Conservation (phyloP, 2,113 vertebrate genomes). For the Prunella fulvescens region DNA sequence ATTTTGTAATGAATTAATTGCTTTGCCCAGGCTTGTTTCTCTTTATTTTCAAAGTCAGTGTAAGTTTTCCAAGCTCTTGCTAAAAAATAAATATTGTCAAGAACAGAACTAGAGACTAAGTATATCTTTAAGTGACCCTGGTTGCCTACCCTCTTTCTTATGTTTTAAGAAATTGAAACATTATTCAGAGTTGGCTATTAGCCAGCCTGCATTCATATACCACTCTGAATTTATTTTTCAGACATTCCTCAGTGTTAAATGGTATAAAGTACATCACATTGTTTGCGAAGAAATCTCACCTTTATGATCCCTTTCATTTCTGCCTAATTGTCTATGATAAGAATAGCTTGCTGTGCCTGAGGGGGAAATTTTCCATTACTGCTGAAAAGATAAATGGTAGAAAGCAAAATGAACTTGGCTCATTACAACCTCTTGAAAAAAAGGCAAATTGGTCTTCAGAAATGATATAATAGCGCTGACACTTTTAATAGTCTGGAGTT, state of each 20-base stretch:
- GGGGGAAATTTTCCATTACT: slow-evolving; percentile 76
- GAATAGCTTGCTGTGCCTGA: slow-evolving; percentile 70
- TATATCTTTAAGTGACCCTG: background rate
- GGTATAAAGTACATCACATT: slow-evolving; percentile 11
- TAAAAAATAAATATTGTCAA: background rate
- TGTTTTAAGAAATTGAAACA: background rate
- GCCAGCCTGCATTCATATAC: background rate
- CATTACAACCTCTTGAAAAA: slow-evolving; percentile 71
- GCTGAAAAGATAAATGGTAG: slow-evolving; percentile 74
- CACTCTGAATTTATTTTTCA: background rate
- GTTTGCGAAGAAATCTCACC: slow-evolving; percentile 68
- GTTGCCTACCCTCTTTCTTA: background rate
- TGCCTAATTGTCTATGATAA: slow-evolving; percentile 71
- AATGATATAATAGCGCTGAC: slow-evolving; percentile 70
- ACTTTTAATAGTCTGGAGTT: slow-evolving; percentile 69
- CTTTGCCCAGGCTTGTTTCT: background rate
- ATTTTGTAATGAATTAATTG: background rate
- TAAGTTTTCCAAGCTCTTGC: background rate
- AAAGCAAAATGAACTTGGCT: slow-evolving; percentile 76
- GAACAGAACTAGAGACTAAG: background rate
- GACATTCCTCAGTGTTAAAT: slow-evolving; percentile 24
- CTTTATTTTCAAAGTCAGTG: background rate
- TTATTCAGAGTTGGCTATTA: background rate
- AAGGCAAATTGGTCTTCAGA: slow-evolving; percentile 75
- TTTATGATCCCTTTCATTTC: slow-evolving; percentile 70